Base-by-base conservation (phyloP, 92 coral and sea anemone genomes). In the Zoanthus gigantus region DNA sequence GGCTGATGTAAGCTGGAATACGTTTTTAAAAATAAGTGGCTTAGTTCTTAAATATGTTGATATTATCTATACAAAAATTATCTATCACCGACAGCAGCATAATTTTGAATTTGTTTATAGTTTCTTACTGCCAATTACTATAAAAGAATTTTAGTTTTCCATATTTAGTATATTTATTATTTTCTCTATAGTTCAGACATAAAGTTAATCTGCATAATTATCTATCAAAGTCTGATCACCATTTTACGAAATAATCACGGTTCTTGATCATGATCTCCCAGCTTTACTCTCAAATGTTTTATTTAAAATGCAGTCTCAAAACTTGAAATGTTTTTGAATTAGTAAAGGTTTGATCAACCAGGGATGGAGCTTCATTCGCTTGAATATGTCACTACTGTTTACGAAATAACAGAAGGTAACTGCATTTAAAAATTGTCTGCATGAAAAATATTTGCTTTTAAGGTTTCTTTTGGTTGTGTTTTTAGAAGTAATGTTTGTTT, bases 131-230 rank as follows among this genome's bases (percentile, higher is more conserved):
- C 56, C 45, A 79, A 79, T 60, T 79, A 60, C 71, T 37, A 6
- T 65, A 7, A 67, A 18, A 8, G 56, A 58, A 13, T 80, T 44
- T 18, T 3, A 30, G 75, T 16, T 81, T 42, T 81, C 46, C 75
- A 45, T 47, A 81, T 81, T 65, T n/a, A 63, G 69, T 63, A 29
- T 69, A 31, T 6, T 67, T 18, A 67, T 34, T 31, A 30, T 31
- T 69, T 30, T 30, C 60, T 66, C 63, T 32, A 28, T 48, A 46
- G 58, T 79, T 48, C 42, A 28, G 75, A 45, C 53, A 30, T 34
- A 34, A 34, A 81, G 63, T 28, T 81, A 74, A 81, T 81, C 75
- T 81, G 76, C 85, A 81, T 79, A 79, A 34, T 34, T 79, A 54
- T 56, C 9, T 32, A 45, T 15, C 46, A 67, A 65, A 54, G 9